These are phyloP conservation scores for Podabrus alpinus DNA, from an alignment of 2,888 invertebrate genomes.

Conservation along the genomic window DNA sequence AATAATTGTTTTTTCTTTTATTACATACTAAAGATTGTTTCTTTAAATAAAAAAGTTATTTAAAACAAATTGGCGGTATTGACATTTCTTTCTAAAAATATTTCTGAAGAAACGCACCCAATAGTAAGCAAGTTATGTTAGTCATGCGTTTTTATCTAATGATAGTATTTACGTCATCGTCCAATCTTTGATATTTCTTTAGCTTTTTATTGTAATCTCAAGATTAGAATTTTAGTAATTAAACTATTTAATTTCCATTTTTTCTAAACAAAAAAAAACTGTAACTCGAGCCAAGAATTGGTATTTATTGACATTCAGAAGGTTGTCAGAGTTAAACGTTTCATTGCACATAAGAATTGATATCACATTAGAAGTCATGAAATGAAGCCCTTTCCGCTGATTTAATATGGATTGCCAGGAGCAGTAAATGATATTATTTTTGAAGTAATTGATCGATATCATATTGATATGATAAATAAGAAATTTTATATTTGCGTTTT, in stretches of 20 bases:
- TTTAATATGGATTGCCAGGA: not conserved
- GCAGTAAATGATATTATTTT: not conserved
- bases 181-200: not conserved
- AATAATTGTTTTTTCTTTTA: not conserved
- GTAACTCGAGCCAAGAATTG: not conserved
- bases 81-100: not conserved
- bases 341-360: not conserved
- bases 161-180: not conserved
- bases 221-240: not conserved
- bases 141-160: not conserved
- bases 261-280: not conserved
- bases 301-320: not conserved
- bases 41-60: not conserved
- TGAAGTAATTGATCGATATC: not conserved
- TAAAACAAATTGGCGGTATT: not conserved
- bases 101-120: not conserved
- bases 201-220: not conserved
- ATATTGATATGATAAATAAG: not conserved
- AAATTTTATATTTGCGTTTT: not conserved
- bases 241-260: not conserved
- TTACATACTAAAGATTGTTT: not conserved
- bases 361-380: not conserved
- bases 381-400: not conserved
- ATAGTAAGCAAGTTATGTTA: not conserved
- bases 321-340: not conserved